Evolutionary conservation across 2,113 vertebrate species (phyloP).

Genomic region (Esox niger): DNA sequence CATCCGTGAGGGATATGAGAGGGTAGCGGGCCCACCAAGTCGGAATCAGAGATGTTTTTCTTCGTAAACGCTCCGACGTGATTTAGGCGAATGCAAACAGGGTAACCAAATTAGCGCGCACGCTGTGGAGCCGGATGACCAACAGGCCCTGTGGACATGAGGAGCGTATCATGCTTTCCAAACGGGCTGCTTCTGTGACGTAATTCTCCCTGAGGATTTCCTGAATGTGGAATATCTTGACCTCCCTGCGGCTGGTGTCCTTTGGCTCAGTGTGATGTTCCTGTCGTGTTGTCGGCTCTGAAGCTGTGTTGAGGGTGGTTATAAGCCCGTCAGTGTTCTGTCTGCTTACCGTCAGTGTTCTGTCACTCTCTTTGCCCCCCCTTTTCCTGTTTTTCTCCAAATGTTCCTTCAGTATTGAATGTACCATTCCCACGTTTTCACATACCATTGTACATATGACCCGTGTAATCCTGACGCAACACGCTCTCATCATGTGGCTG

Average conservation of each 20-base stretch:
- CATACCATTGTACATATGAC: too few relatives aligned
- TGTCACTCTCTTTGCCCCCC: not conserved
- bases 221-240: constrained; percentile 1
- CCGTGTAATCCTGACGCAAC: too few relatives aligned
- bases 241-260: not conserved
- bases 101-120: not conserved
- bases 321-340: not conserved
- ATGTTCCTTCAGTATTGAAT: too few relatives aligned
- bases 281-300: not conserved
- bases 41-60: constrained; percentile 11
- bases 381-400: too few relatives aligned
- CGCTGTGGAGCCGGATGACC: not conserved
- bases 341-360: not conserved
- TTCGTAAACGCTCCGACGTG: not conserved
- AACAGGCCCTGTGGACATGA: not conserved
- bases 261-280: not conserved
- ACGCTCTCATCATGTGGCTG: too few relatives aligned
- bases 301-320: not conserved
- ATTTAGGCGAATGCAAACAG: not conserved
- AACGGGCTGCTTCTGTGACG: not conserved
- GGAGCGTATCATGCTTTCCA: not conserved
- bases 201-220: not conserved
- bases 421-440: too few relatives aligned
- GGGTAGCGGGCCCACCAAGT: not conserved
- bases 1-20: not conserved